Base-by-base conservation (phyloP, 2,113 vertebrate species). In the Carassius carassius region DNA sequence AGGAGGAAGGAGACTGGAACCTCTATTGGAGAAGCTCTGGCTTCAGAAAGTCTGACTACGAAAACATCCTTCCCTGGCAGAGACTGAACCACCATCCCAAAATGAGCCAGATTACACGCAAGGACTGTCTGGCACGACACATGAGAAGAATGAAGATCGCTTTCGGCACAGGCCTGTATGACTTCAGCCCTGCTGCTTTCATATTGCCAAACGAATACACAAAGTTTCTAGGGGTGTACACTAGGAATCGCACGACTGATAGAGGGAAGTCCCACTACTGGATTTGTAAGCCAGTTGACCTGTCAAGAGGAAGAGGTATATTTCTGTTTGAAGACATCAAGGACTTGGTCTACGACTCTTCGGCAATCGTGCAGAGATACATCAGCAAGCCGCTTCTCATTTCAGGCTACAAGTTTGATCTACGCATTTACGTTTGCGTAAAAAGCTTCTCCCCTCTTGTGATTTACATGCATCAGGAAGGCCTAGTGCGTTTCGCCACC, bases 31-130 rank as follows among this genome's bases (percentile, higher is more conserved):
- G 92, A 37, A 65, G 90, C 0, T 92, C 95, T 0, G 87, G 93
- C 3, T 96, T 96, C 88, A 84, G 12, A 23, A 90, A 74, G 88
- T 84, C 90, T 0, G 91, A 95, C 3, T 94, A 94, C 70, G 7
- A 86, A 77, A 92, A 84, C 12, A 54, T 96, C 70, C 90, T 93
- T 78, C 95, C 94, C 0, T 95, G 95, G 96, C 96, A 96, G 87
- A 91, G 91, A 19, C 95, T 97, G 67, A 96, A 96, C 88, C 95
- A 96, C 87, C 94, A 95, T 82, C 96, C 93, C 17, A 95, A 95
- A 82, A 95, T 94, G 1, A 81, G 86, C 32, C 90, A 77, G 32
- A 95, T 96, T 85, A 95, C 95, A 54, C 94, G 94, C 65, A 96
- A 97, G 89, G 96, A 96, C 90, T 92, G 83, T 72, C 81, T 96